Percentiles rank a stretch among this genome's conserved stretches.
Conservation (phyloP, 2,888 invertebrate genomes). For the Electrophaes corylata region DNA sequence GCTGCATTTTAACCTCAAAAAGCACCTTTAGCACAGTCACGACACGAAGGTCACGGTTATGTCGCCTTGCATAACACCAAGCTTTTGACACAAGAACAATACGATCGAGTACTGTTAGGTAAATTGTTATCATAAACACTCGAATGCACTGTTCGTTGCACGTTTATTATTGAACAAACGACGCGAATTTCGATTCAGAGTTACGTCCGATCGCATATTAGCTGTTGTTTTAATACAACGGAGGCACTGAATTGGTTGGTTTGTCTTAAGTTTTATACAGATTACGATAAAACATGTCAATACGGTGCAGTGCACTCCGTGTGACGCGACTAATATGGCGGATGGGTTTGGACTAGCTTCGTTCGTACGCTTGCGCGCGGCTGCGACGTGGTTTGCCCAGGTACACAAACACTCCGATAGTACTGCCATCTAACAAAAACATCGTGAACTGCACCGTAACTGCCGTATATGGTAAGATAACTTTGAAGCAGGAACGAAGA, state of each 20-base stretch:
- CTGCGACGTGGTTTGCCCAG: conserved; percentile 53
- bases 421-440: conserved; percentile 58
- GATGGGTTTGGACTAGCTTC: conserved; percentile 76
- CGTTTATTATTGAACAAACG: conserved; percentile 75
- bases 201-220: conserved; percentile 74
- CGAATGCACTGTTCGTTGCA: conserved; percentile 80
- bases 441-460: conserved; percentile 43
- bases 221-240: conserved; percentile 60
- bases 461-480: conserved; percentile 31
- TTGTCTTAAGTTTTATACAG: conserved; percentile 72
- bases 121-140: conserved; percentile 82
- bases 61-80: conserved; percentile 78
- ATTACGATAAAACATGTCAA: conserved; percentile 81
- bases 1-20: conserved; percentile 83
- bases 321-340: conserved; percentile 84
- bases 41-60: conserved; percentile 81
- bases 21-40: conserved; percentile 77
- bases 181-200: conserved; percentile 66
- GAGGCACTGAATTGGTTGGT: conserved; percentile 67
- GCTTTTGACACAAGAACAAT: conserved; percentile 72
- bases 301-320: conserved; percentile 80
- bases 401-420: conserved; percentile 63
- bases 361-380: conserved; percentile 70
- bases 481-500: not conserved
- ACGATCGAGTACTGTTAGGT: conserved; percentile 77